Evolutionary conservation across 2,113 vertebrate species (phyloP).

Genomic region (human): GRCh38 chr3:197270001-197270500

Average conservation of each 20-base stretch:
- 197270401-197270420: background rate
- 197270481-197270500: background rate
- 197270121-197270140: background rate
- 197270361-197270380: background rate
- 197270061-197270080: background rate
- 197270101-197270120: background rate
- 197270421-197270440: background rate
- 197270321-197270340: slow-evolving; percentile 7
- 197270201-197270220: background rate
- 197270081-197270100: background rate
- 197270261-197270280: background rate
- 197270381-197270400: background rate
- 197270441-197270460: slow-evolving; percentile 1
- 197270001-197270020: background rate
- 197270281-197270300: background rate
- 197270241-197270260: background rate
- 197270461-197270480: background rate
- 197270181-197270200: background rate
- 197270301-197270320: background rate
- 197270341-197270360: background rate
- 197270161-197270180: background rate
- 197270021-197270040: background rate
- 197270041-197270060: background rate
- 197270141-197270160: background rate
- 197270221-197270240: background rate